Conservation (phyloP, 2,113 vertebrate genomes). For the Nerophis lumbriciformis region DNA sequence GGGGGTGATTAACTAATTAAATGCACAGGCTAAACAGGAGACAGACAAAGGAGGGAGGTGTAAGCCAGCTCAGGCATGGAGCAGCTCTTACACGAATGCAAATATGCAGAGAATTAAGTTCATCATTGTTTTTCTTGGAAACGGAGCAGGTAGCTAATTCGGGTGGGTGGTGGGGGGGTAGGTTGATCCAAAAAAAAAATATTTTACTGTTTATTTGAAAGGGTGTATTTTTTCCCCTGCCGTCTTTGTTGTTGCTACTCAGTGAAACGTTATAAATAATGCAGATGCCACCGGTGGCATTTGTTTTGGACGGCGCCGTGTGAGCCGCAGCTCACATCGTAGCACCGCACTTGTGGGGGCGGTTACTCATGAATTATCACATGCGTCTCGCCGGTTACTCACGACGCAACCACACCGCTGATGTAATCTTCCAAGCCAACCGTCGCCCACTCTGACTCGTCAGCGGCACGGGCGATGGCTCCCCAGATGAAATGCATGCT, state of each 20-base stretch:
- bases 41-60: conserved; percentile 61
- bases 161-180: not conserved
- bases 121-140: not conserved
- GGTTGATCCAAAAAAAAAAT: not conserved
- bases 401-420: conserved; percentile 43
- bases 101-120: not conserved
- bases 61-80: conserved; percentile 29
- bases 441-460: conserved; percentile 45
- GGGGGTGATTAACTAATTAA: conserved; percentile 78
- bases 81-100: conserved; percentile 43
- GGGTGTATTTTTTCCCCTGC: not conserved
- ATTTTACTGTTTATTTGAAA: not conserved
- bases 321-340: conserved; percentile 45
- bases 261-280: conserved; percentile 41
- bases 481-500: conserved; percentile 77
- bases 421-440: conserved; percentile 60
- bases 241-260: conserved; percentile 19
- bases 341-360: conserved; percentile 37
- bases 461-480: conserved; percentile 63
- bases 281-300: conserved; percentile 30
- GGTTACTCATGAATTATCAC: conserved; percentile 48
- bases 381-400: conserved; percentile 46
- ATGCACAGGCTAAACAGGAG: conserved; percentile 72
- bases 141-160: not conserved
- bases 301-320: conserved; percentile 39